These are phyloP conservation scores for Tylochromis polylepis DNA, from an alignment of 2,113 vertebrate genomes.

Conservation along the genomic window DNA sequence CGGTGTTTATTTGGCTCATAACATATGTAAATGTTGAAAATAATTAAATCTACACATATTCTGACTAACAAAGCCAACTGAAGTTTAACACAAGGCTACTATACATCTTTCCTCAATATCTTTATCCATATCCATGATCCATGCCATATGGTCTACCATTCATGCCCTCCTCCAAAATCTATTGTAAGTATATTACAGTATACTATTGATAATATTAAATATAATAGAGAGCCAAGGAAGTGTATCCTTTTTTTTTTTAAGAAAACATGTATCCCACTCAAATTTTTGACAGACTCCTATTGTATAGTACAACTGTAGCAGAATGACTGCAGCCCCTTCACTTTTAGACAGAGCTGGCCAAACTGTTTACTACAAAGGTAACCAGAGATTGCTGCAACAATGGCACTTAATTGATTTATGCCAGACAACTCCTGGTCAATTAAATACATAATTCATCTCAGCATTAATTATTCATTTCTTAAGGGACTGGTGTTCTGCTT, in stretches of 20 bases:
- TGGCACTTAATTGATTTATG: constrained; percentile 64
- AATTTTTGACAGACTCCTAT: neutral
- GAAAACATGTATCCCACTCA: neutral
- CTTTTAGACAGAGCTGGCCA: constrained; percentile 17
- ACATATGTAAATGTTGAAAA: neutral
- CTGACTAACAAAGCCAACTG: neutral
- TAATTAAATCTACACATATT: neutral
- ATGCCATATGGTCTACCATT: neutral
- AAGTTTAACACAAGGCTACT: neutral
- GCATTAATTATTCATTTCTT: constrained; percentile 70
- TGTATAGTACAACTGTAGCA: neutral
- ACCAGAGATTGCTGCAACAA: constrained; percentile 60
- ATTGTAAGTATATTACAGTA: neutral
- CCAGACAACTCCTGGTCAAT: constrained; percentile 66
- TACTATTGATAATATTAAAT: neutral
- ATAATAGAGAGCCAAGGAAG: neutral
- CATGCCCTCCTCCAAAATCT: neutral
- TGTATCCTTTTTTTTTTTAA: neutral
- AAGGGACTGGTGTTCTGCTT: constrained; percentile 55
- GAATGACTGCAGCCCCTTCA: neutral
- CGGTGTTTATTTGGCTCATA: neutral
- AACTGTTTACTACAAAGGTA: constrained; percentile 56
- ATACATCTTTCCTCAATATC: neutral
- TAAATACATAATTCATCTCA: constrained; percentile 72
- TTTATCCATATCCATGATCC: neutral